These are phyloP conservation scores for Cyclargus thomasi DNA, from an alignment of 1,140 invertebrate species.

Conservation along the genomic window DNA sequence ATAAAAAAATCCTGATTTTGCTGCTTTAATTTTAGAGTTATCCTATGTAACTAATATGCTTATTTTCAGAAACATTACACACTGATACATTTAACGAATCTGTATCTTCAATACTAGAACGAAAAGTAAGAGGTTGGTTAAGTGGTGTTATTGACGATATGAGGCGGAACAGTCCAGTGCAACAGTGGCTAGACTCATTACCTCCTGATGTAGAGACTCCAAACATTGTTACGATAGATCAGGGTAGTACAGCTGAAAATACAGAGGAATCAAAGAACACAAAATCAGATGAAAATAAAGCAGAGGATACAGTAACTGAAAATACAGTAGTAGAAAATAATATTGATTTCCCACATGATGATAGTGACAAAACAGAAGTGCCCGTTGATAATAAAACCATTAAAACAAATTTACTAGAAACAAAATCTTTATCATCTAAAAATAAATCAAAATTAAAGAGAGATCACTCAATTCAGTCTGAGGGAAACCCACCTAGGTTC, in stretches of 20 bases:
- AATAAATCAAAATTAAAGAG: slow-evolving; percentile 57
- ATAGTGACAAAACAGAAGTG: slow-evolving; percentile 50
- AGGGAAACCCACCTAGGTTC: slow-evolving; percentile 64
- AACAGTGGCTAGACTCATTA: slow-evolving; percentile 71
- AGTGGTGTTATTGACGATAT: slow-evolving; percentile 70
- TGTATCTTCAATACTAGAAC: slow-evolving; percentile 62
- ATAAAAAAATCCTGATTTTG: too few relatives aligned
- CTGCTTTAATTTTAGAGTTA: too few relatives aligned
- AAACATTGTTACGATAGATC: slow-evolving; percentile 17
- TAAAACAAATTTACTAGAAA: slow-evolving; percentile 66
- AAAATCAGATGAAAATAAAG: slow-evolving; percentile 50
- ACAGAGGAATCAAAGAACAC: slow-evolving; percentile 29
- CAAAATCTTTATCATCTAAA: slow-evolving; percentile 38
- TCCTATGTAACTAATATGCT: not conserved
- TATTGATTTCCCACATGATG: slow-evolving; percentile 42
- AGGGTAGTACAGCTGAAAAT: slow-evolving; percentile 26
- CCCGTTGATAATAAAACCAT: slow-evolving; percentile 49
- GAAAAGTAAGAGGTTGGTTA: slow-evolving; percentile 68
- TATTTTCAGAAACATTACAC: slow-evolving; percentile 20
- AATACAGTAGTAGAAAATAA: slow-evolving; percentile 50
- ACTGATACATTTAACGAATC: slow-evolving; percentile 66
- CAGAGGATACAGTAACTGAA: slow-evolving; percentile 50
- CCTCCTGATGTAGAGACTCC: slow-evolving; percentile 43
- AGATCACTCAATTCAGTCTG: slow-evolving; percentile 69
- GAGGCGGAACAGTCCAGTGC: slow-evolving; percentile 70